Percentiles rank a stretch among this genome's conserved stretches.
Evolutionary conservation across 1,140 invertebrate genomes (phyloP).

Genomic region (Dinothrombium tinctorium): DNA sequence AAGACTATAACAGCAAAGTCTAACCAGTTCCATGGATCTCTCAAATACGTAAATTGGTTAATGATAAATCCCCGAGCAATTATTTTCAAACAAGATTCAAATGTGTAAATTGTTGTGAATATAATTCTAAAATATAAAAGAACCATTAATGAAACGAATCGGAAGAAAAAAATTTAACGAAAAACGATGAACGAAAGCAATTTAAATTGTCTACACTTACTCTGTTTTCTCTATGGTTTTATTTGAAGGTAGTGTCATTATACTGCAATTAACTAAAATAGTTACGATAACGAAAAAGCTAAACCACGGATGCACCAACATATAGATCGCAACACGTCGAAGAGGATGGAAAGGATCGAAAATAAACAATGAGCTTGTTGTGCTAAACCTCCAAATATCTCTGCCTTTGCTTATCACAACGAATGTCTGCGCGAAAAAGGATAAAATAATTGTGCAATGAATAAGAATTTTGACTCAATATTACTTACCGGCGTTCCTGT

Average conservation of each 20-base stretch:
- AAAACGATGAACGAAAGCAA: too few species aligned
- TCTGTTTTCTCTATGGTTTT: conserved; percentile 78
- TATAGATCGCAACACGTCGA: conserved; percentile 83
- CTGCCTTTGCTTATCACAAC: conserved; percentile 93
- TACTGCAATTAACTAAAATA: conserved; percentile 88
- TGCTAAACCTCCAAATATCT: conserved; percentile 94
- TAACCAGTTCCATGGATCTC: conserved; percentile 99
- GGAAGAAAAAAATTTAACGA: background rate
- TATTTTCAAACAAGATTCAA: conserved; percentile 95
- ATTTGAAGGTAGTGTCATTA: conserved; percentile 88
- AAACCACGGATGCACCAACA: conserved; percentile 90
- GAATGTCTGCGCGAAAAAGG: conserved; percentile 59
- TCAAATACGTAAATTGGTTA: conserved; percentile 96
- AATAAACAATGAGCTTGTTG: conserved; percentile 78
- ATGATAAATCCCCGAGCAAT: conserved; percentile 97
- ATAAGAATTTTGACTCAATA: too few species aligned
- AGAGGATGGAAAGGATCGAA: conserved; percentile 92
- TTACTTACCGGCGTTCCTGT: conserved; percentile 55
- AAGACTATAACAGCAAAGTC: conserved; percentile 99
- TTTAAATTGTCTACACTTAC: conserved; percentile 28
- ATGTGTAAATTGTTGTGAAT: conserved; percentile 98
- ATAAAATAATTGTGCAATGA: too few species aligned
- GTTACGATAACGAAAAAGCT: conserved; percentile 92
- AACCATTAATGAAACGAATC: too few species aligned
- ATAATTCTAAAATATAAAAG: conserved; percentile 57